Evolutionary conservation across 2,797 vertebrate species (phyloP), one percentile per base, ranked within the genome.

Genomic region (Hippoglossus hippoglossus): DNA sequence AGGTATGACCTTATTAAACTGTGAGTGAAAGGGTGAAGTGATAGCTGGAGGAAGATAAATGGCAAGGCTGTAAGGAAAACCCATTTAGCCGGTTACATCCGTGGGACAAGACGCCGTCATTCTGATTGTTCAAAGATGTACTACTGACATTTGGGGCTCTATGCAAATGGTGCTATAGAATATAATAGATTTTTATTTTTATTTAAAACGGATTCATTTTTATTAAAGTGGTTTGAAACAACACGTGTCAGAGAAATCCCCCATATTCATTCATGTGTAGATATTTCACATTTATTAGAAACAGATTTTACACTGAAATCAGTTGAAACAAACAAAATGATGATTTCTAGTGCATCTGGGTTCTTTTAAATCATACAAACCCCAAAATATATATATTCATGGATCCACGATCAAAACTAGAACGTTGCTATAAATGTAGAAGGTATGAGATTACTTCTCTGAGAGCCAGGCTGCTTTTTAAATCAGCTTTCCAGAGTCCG

Each of bases 1-100:
- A 90, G 88, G 77, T 89, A 79, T 91, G 91, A 92, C 92, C 92
- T 94, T 93, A 92, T 94, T 92, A 93, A 90, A 82, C 74, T 53
- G 50, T 64, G 79, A 90, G 78, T 77, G 73, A 88, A 87, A 82
- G 86, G 81, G 63, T 70, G 82, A 87, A 70, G 71, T 71, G 54
- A 78, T 63, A 82, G 75, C 75, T 52, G 67, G 46, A 47, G 61
- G 44, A 66, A 73, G 75, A 88, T 78, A 82, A 88, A 81, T 85
- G 84, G 82, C 75, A 65, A 59, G 56, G 81, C 63, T 69, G 60
- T 54, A 56, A 55, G 69, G 28, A 31, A 81, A 80, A 71, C 63
- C 75, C 59, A 68, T 77, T 80, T 70, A 66, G 54, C 21, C 65
- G 26, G 47, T 53, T 57, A 77, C 72, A 61, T 71, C 63, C 25